These are phyloP conservation scores for Gasterosteus nipponicus DNA, from an alignment of 2,113 vertebrate species.

Conservation along the genomic window DNA sequence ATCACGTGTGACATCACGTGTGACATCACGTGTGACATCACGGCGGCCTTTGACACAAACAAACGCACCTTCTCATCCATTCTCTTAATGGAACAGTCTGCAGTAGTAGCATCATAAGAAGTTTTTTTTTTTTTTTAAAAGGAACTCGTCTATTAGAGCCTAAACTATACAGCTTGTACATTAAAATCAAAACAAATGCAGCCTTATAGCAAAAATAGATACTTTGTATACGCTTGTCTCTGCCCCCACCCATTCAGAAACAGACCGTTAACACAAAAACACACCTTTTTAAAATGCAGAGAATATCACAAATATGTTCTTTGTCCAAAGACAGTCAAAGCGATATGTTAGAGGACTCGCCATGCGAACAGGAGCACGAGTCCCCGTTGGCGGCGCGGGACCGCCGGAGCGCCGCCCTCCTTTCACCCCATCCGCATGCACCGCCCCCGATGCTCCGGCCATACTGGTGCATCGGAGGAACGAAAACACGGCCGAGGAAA, in stretches of 20 bases:
- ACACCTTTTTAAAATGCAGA: conserved; percentile 51
- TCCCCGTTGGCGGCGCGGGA: conserved; percentile 45
- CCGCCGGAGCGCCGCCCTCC: conserved; percentile 48
- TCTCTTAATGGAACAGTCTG: conserved; percentile 59
- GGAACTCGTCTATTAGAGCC: conserved; percentile 65
- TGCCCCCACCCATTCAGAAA: conserved; percentile 63
- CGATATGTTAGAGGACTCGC: conserved; percentile 75
- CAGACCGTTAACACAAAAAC: conserved; percentile 39
- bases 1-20: conserved; percentile 17
- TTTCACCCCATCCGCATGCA: conserved; percentile 71
- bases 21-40: conserved; percentile 20
- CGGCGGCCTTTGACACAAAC: conserved; percentile 5
- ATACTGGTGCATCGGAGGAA: conserved; percentile 70
- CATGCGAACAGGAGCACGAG: conserved; percentile 79
- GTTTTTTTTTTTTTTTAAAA: conserved; percentile 56
- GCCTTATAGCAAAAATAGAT: conserved; percentile 87
- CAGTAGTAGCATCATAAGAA: conserved; percentile 54
- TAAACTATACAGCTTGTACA: conserved; percentile 81
- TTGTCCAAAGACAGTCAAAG: conserved; percentile 73
- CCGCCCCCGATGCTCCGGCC: conserved; percentile 62
- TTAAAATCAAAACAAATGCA: conserved; percentile 79
- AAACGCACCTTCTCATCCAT: conserved; percentile 6
- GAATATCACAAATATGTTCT: conserved; percentile 75
- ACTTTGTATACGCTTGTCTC: conserved; percentile 78
- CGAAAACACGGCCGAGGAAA: conserved; percentile 65